Evolutionary conservation across 2,888 invertebrate genomes (phyloP).

Genomic region (Tortrix viridana): DNA sequence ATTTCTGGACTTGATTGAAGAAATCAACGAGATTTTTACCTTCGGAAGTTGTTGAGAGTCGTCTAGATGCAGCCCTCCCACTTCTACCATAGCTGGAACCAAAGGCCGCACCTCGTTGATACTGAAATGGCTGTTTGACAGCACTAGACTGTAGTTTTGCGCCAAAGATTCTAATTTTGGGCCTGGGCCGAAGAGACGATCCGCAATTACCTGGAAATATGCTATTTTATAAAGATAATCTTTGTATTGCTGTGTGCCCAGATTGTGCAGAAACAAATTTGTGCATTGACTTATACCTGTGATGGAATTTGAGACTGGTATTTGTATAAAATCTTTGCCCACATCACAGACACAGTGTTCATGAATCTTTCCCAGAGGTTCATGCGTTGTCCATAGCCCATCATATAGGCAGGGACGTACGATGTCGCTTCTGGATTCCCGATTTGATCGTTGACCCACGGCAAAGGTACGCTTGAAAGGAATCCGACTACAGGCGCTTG

Average conservation of each 20-base stretch:
- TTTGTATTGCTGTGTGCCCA: no score
- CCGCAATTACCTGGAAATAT: constrained; percentile 66
- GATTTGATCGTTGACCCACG: constrained; percentile 83
- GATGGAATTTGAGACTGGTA: constrained; percentile 73
- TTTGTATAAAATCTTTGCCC: constrained; percentile 69
- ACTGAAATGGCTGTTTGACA: constrained; percentile 84
- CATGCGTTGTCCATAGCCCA: constrained; percentile 78
- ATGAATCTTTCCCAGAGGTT: constrained; percentile 73
- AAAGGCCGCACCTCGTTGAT: constrained; percentile 82
- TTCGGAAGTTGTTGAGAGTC: constrained; percentile 68
- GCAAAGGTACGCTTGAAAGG: constrained; percentile 80
- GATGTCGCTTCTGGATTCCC: constrained; percentile 84
- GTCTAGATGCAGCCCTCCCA: constrained; percentile 83
- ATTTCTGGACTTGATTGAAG: background rate
- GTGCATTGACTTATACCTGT: constrained; percentile 56
- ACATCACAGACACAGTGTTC: constrained; percentile 72
- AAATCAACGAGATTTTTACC: constrained; percentile 55
- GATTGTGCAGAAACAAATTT: no score
- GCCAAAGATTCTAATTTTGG: constrained; percentile 72
- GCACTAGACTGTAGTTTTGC: constrained; percentile 78
- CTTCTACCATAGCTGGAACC: constrained; percentile 82
- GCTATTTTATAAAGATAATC: no score
- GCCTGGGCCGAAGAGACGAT: constrained; percentile 78
- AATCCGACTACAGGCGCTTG: constrained; percentile 81
- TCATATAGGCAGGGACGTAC: constrained; percentile 83